These are phyloP conservation scores for Eupelmus urozonus DNA, from an alignment of 2,888 invertebrate genomes.

Conservation along the genomic window DNA sequence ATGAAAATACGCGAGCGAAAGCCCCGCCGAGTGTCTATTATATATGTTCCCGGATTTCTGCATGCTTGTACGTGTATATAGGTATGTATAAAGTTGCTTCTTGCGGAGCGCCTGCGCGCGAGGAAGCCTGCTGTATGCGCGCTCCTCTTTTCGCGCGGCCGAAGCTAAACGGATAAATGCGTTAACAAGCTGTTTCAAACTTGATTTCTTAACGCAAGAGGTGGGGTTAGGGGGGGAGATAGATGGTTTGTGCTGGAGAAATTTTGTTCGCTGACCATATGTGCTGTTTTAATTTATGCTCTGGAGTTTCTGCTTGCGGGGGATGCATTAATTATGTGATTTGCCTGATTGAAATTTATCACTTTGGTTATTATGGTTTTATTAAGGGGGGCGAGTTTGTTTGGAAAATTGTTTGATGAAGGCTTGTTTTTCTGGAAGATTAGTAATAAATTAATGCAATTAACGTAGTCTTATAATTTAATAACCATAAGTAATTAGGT, in stretches of 20 bases:
- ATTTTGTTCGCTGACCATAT: background rate
- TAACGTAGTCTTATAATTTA: too few relatives aligned
- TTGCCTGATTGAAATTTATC: constrained; percentile 17
- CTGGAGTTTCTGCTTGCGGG: background rate
- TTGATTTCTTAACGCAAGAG: constrained; percentile 16
- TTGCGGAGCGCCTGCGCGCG: background rate
- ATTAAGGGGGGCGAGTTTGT: background rate
- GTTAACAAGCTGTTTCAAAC: constrained; percentile 27
- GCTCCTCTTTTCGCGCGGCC: background rate
- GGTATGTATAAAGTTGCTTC: background rate
- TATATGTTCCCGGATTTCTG: constrained; percentile 4
- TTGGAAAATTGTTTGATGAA: background rate
- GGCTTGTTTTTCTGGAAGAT: too few relatives aligned
- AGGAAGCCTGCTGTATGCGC: too few relatives aligned
- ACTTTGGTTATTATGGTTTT: background rate
- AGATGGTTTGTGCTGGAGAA: background rate
- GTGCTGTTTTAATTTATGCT: background rate
- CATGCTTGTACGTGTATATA: background rate
- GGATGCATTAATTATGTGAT: constrained; percentile 8
- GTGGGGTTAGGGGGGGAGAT: background rate
- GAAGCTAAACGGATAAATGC: background rate
- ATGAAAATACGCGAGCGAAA: constrained; percentile 16
- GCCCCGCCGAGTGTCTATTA: background rate
- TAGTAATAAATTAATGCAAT: too few relatives aligned
- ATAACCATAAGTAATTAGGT: too few relatives aligned